Evolutionary conservation across 1,140 invertebrate genomes (phyloP).

Genomic region (Drosophila tani): DNA sequence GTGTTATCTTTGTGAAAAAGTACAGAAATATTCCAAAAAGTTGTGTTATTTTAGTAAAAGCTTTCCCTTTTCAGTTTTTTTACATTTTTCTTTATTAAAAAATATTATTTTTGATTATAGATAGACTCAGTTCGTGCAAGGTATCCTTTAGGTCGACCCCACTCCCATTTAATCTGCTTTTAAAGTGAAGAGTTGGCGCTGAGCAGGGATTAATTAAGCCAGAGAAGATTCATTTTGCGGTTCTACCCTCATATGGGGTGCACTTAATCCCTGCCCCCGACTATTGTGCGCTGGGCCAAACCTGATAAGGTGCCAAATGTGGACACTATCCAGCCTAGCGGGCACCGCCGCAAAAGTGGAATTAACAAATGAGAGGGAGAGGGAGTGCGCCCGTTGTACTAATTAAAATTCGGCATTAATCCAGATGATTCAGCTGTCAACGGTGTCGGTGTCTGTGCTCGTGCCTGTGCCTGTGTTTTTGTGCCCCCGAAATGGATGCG

Average conservation of each 20-base stretch:
- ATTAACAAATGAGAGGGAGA: constrained; percentile 54
- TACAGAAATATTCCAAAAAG: not conserved
- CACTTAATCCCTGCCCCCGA: constrained; percentile 11
- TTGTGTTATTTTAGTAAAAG: too few relatives aligned
- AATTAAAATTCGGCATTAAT: constrained; percentile 84
- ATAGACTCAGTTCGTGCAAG: not conserved
- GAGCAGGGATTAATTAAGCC: constrained; percentile 73
- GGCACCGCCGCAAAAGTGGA: constrained; percentile 44
- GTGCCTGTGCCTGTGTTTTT: constrained; percentile 17
- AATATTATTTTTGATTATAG: not conserved
- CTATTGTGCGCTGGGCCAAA: constrained; percentile 51
- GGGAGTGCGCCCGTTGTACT: constrained; percentile 62
- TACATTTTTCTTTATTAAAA: not conserved
- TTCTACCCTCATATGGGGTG: constrained; percentile 13
- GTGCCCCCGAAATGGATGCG: constrained; percentile 35
- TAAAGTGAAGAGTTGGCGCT: constrained; percentile 26
- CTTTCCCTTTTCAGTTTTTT: not conserved
- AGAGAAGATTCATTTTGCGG: constrained; percentile 61
- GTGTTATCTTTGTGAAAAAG: not conserved
- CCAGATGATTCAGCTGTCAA: constrained; percentile 83
- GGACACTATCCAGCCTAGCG: constrained; percentile 64
- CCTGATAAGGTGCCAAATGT: constrained; percentile 77
- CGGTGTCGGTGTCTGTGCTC: constrained; percentile 21
- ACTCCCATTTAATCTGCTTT: not conserved
- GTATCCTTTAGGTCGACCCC: constrained; percentile 2